Percentiles rank a stretch among this genome's conserved stretches.
These are phyloP conservation scores for Lagopus muta DNA, from an alignment of 2,113 vertebrate species.

Conservation along the genomic window DNA sequence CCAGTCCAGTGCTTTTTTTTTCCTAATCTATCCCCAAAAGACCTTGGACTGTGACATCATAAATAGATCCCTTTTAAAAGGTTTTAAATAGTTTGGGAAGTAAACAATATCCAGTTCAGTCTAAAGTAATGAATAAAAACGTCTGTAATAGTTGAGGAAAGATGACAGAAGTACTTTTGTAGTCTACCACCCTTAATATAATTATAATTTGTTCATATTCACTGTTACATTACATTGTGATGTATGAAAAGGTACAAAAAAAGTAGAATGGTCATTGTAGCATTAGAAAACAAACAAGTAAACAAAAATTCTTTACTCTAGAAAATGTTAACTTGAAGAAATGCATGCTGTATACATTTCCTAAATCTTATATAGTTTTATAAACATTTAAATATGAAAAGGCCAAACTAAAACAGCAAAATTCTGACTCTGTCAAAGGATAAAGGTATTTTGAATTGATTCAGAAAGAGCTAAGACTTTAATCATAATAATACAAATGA, in stretches of 20 bases:
- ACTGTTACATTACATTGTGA: neutral
- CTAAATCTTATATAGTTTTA: neutral
- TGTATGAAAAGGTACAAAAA: neutral
- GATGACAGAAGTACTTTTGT: neutral
- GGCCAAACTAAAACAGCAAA: neutral
- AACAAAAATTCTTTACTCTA: neutral
- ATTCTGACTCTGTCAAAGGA: neutral
- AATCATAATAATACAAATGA: neutral
- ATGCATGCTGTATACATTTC: neutral
- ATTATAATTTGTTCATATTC: neutral
- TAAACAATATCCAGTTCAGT: neutral
- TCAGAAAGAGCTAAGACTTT: neutral
- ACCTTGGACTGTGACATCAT: constrained; percentile 17
- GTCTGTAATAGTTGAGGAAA: neutral
- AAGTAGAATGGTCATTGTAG: neutral
- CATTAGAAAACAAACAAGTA: neutral
- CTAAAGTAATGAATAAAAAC: neutral
- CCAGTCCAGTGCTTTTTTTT: neutral
- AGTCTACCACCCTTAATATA: neutral
- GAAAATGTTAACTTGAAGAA: neutral
- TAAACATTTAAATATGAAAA: neutral
- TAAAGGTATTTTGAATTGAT: neutral
- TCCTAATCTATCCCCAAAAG: neutral
- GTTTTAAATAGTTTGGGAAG: neutral
- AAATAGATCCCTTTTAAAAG: neutral